Evolutionary conservation across 2,888 invertebrate species (phyloP).

Genomic region (Drosophila paracracens): DNA sequence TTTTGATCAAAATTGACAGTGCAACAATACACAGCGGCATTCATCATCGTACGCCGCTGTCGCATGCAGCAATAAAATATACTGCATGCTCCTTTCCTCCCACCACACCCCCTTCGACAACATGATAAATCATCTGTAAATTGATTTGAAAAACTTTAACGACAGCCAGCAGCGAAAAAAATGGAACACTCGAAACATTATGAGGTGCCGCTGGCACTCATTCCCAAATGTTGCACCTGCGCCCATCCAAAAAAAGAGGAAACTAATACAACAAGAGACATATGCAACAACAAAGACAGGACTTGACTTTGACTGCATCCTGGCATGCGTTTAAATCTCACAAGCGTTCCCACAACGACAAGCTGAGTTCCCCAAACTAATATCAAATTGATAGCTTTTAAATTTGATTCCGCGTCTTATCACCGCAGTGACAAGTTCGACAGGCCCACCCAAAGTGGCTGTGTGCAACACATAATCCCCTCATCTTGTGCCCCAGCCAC

Average conservation of each 20-base stretch:
- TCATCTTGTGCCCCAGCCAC: neutral
- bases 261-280: slow-evolving; percentile 13
- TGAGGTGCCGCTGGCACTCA: slow-evolving; percentile 46
- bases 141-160: slow-evolving; percentile 75
- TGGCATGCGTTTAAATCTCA: slow-evolving; percentile 58
- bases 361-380: slow-evolving; percentile 66
- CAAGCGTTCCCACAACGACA: slow-evolving; percentile 49
- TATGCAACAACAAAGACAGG: slow-evolving; percentile 13
- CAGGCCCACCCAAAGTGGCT: slow-evolving; percentile 58
- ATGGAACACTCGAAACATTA: slow-evolving; percentile 42
- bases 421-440: slow-evolving; percentile 64
- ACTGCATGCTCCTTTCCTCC: neutral
- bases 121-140: slow-evolving; percentile 79
- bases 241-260: slow-evolving; percentile 14
- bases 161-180: slow-evolving; percentile 42
- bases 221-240: slow-evolving; percentile 31
- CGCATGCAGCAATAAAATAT: slow-evolving; percentile 56
- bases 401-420: slow-evolving; percentile 83
- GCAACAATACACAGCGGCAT: slow-evolving; percentile 77
- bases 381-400: slow-evolving; percentile 83
- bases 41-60: slow-evolving; percentile 71
- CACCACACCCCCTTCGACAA: slow-evolving; percentile 18
- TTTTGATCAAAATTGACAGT: slow-evolving; percentile 74
- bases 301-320: slow-evolving; percentile 43
- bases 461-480: slow-evolving; percentile 26